A percentile compares a stretch with the other conserved stretches of the same genome.
Conservation (phyloP, 2,797 vertebrate species). For the Glossophaga mutica region DNA sequence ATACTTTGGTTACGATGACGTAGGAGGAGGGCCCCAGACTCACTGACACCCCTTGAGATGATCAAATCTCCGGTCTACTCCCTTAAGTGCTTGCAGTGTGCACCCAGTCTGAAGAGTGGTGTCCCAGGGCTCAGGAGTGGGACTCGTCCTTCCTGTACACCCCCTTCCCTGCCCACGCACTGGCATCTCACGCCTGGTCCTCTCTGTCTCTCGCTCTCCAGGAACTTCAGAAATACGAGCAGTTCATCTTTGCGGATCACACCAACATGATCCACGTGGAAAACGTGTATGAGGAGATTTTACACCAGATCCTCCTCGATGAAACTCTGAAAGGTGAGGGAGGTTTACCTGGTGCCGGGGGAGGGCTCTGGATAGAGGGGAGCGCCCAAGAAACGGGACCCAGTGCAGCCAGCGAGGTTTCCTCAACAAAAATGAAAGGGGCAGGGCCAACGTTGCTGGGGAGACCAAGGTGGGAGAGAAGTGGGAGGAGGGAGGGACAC, state of each 20-base stretch:
- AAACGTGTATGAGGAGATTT: constrained; percentile 92
- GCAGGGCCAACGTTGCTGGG: background rate
- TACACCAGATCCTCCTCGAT: constrained; percentile 87
- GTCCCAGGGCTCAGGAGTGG: background rate
- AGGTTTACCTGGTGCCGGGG: background rate
- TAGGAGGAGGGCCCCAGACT: background rate
- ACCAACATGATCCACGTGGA: constrained; percentile 89
- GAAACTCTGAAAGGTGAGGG: constrained; percentile 89
- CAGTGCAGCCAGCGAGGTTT: background rate
- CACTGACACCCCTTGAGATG: background rate
- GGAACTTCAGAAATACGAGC: constrained; percentile 89
- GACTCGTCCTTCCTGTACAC: fast-evolving
- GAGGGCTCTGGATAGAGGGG: background rate
- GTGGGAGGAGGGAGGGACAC: background rate
- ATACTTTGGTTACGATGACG: background rate
- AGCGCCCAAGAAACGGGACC: background rate
- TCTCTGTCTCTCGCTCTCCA: constrained; percentile 67
- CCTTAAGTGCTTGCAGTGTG: fast-evolving
- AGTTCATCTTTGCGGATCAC: constrained; percentile 89
- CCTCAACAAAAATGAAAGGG: background rate
- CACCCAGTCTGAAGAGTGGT: background rate
- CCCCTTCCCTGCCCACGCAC: background rate
- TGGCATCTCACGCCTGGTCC: background rate
- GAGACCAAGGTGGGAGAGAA: background rate
- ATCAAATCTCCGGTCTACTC: background rate